Percentiles rank a stretch among this genome's conserved stretches.
These are phyloP conservation scores for Akabosia matsudoensis DNA, from an alignment of 1,140 invertebrate genomes.

Conservation along the genomic window DNA sequence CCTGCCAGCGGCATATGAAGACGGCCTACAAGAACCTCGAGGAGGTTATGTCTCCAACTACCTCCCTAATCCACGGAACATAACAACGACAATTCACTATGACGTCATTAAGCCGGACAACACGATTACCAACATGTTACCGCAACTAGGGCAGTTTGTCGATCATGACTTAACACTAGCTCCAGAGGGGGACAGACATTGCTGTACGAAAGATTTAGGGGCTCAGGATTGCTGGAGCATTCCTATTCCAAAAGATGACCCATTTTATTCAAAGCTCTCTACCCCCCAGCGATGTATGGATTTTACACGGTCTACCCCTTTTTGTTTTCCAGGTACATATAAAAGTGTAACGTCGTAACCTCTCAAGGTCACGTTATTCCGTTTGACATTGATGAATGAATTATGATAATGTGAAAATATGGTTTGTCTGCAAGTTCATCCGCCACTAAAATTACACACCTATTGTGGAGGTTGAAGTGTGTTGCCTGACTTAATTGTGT, in stretches of 20 bases:
- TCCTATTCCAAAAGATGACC: constrained; percentile 78
- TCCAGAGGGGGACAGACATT: constrained; percentile 57
- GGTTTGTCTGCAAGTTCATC: no score
- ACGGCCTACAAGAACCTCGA: constrained; percentile 52
- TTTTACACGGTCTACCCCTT: constrained; percentile 68
- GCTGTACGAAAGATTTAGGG: constrained; percentile 55
- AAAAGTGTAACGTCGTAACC: no score
- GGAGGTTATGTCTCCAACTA: constrained; percentile 65
- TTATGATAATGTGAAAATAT: constrained; percentile 2
- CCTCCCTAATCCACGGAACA: constrained; percentile 73
- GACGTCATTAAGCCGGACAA: constrained; percentile 87
- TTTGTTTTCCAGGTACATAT: constrained; percentile 39
- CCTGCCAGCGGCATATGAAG: constrained; percentile 60
- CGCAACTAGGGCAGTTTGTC: constrained; percentile 94
- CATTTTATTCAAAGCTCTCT: constrained; percentile 67
- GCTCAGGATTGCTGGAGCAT: constrained; percentile 79
- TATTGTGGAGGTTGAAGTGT: no score
- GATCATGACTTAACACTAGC: constrained; percentile 94
- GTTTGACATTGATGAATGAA: no score
- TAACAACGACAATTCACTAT: constrained; percentile 82
- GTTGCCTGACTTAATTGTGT: no score
- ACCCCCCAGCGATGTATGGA: constrained; percentile 72
- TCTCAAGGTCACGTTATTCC: no score
- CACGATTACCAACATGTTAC: constrained; percentile 81
- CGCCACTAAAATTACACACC: no score